These are phyloP conservation scores for Heliconius ismenius DNA, from an alignment of 2,888 invertebrate species.

Conservation along the genomic window DNA sequence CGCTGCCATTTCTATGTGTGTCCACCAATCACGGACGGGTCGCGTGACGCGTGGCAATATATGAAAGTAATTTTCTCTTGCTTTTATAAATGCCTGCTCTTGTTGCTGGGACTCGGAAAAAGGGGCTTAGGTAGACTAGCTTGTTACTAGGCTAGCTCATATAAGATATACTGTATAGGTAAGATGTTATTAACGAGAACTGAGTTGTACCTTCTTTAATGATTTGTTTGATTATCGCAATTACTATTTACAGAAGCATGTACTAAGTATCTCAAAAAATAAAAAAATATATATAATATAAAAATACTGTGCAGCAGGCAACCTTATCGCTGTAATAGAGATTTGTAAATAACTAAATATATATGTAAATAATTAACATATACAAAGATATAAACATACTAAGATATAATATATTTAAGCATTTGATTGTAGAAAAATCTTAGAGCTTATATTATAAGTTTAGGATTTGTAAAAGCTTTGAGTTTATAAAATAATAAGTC, in stretches of 20 bases:
- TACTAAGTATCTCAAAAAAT: not conserved
- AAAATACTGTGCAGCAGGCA: no score
- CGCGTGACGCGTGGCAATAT: slow-evolving; percentile 55
- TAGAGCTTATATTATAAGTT: not conserved
- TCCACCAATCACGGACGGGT: slow-evolving; percentile 50
- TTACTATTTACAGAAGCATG: not conserved
- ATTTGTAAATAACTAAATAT: no score
- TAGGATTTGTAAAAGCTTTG: not conserved
- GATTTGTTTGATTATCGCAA: not conserved
- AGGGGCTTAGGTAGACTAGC: slow-evolving; percentile 28
- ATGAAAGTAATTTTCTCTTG: slow-evolving; percentile 58
- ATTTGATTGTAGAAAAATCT: no score
- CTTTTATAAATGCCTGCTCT: slow-evolving; percentile 47
- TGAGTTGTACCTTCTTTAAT: not conserved
- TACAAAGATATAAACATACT: no score
- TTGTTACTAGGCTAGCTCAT: slow-evolving; percentile 25
- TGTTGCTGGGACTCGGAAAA: slow-evolving; percentile 39
- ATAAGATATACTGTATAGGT: not conserved
- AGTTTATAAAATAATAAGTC: not conserved
- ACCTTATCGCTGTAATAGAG: no score
- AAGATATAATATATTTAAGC: no score
- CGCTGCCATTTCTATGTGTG: slow-evolving; percentile 43
- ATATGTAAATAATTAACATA: no score
- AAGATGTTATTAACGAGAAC: not conserved
- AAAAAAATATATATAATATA: no score